Evolutionary conservation across 1,140 invertebrate genomes (phyloP).

Genomic region (Hycleus cichorii): DNA sequence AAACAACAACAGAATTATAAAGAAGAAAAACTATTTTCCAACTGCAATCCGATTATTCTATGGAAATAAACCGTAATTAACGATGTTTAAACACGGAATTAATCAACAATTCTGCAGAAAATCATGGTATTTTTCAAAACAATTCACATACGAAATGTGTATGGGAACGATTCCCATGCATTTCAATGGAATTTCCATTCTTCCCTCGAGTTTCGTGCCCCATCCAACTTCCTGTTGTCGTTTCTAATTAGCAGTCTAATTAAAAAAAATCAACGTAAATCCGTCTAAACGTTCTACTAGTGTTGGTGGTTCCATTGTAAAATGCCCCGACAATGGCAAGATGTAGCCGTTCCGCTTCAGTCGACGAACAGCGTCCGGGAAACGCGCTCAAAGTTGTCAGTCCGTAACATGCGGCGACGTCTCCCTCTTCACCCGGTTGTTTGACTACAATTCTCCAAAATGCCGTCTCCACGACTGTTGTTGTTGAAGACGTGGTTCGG

Average conservation of each 20-base stretch:
- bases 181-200: not conserved
- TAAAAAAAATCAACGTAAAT: no score
- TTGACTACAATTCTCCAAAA: no score
- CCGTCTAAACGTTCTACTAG: no score
- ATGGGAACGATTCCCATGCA: not conserved
- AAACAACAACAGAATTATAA: conserved; percentile 1
- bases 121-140: not conserved
- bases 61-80: no score
- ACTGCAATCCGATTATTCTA: no score
- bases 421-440: conserved; percentile 7
- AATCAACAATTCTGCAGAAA: not conserved
- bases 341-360: conserved; percentile 15
- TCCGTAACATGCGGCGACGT: conserved; percentile 10
- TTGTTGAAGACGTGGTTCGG: not conserved
- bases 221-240: not conserved
- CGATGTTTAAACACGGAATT: not conserved
- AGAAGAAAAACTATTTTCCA: no score
- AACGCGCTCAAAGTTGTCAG: conserved; percentile 13
- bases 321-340: conserved; percentile 6
- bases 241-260: not conserved
- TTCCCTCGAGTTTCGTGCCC: not conserved
- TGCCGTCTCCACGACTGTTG: no score
- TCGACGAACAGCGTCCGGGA: conserved; percentile 18
- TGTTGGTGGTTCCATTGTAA: no score
- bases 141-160: not conserved